These are phyloP conservation scores for Spodoptera exigua DNA, from an alignment of 2,888 invertebrate genomes.

Conservation along the genomic window DNA sequence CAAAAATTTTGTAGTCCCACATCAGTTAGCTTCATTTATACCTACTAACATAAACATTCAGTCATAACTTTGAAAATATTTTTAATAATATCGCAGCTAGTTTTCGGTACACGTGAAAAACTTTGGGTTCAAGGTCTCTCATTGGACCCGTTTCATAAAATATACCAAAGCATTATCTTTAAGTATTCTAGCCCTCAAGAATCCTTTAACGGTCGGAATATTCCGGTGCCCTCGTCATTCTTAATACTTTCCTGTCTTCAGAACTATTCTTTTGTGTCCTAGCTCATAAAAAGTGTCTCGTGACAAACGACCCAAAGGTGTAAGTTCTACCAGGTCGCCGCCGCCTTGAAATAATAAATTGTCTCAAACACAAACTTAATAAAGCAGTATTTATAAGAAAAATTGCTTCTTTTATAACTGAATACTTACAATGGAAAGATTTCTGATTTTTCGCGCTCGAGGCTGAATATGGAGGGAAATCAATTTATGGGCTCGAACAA, in stretches of 20 bases:
- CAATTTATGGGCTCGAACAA: slow-evolving; percentile 13
- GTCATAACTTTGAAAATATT: too few species aligned
- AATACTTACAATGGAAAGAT: slow-evolving; percentile 16
- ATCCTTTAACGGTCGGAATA: too few species aligned
- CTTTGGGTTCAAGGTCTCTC: too few species aligned
- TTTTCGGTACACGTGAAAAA: too few species aligned
- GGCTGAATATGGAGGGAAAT: neutral
- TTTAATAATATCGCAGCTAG: too few species aligned
- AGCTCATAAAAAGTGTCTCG: slow-evolving; percentile 48
- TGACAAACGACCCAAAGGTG: slow-evolving; percentile 54
- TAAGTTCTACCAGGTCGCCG: slow-evolving; percentile 48
- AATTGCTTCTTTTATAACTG: slow-evolving; percentile 41
- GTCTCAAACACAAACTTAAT: slow-evolving; percentile 55
- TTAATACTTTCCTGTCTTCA: slow-evolving; percentile 26
- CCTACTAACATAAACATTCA: too few species aligned
- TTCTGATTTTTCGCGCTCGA: slow-evolving; percentile 22
- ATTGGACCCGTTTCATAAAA: neutral
- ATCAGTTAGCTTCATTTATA: too few species aligned
- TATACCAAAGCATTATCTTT: neutral
- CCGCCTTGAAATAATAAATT: slow-evolving; percentile 56
- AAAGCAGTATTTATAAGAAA: slow-evolving; percentile 48
- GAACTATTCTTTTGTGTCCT: slow-evolving; percentile 38
- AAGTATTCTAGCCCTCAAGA: too few species aligned
- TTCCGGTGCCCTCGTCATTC: slow-evolving; percentile 10
- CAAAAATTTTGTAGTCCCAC: too few species aligned